Conservation (phyloP, 2,888 invertebrate genomes). For the Heliconius cydno region DNA sequence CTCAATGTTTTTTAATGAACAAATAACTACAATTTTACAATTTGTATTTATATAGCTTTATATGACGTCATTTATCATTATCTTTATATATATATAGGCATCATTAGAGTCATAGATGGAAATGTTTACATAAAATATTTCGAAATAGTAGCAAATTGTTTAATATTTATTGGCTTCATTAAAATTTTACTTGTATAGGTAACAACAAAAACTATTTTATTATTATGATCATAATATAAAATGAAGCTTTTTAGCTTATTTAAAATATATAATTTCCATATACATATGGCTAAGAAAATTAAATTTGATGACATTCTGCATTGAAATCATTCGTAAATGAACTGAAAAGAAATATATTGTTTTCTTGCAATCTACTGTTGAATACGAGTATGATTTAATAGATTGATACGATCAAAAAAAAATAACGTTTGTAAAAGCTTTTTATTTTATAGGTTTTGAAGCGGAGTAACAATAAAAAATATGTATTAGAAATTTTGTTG, state of each 20-base stretch:
- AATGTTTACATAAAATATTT: background rate
- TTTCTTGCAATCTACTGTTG: background rate
- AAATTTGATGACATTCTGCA: no score
- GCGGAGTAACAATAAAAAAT: background rate
- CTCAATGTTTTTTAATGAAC: conserved; percentile 12
- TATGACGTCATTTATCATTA: conserved; percentile 24
- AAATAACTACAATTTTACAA: conserved; percentile 18
- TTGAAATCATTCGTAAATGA: no score
- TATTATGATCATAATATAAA: no score
- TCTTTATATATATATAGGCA: background rate
- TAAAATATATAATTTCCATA: no score
- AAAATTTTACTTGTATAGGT: background rate
- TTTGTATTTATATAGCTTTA: conserved; percentile 20
- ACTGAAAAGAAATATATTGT: no score
- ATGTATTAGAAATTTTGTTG: conserved; percentile 9
- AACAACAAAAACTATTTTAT: background rate
- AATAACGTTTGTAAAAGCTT: background rate
- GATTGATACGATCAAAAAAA: background rate
- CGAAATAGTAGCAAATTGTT: background rate
- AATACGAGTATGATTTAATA: background rate
- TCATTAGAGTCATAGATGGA: conserved; percentile 10
- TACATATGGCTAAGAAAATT: no score
- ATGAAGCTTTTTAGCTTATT: no score
- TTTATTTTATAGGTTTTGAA: no score
- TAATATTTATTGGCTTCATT: background rate